Percentiles rank a stretch among this genome's conserved stretches.
Conservation (phyloP, 2,888 invertebrate species). For the Brachypterus glaber region DNA sequence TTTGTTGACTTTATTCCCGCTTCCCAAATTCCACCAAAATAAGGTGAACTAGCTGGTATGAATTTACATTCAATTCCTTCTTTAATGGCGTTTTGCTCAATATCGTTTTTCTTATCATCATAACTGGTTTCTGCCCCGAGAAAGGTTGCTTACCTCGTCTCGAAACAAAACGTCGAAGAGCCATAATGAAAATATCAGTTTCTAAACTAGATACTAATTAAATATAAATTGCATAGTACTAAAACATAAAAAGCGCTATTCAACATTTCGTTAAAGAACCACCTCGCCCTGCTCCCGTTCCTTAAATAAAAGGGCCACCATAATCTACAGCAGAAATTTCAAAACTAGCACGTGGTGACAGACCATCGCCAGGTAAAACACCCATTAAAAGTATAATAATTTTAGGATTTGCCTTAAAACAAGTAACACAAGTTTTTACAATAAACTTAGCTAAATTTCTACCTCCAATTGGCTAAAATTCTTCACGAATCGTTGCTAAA, state of each 20-base stretch:
- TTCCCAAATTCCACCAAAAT: slow-evolving; percentile 15
- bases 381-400: slow-evolving; percentile 11
- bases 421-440: slow-evolving; percentile 1
- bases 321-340: slow-evolving; percentile 9
- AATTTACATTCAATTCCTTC: slow-evolving; percentile 14
- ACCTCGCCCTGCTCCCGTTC: slow-evolving; percentile 5
- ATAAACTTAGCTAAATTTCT: slow-evolving; percentile 1
- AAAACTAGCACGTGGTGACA: slow-evolving; percentile 10
- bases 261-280: slow-evolving; percentile 1
- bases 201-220: slow-evolving; percentile 3
- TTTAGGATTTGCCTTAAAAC: slow-evolving; percentile 3
- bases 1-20: slow-evolving; percentile 15
- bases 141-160: no score
- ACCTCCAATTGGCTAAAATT: slow-evolving; percentile 2
- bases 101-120: no score
- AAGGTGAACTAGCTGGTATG: slow-evolving; percentile 13
- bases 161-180: no score
- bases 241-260: slow-evolving; percentile 2
- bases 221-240: slow-evolving; percentile 1
- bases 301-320: slow-evolving; percentile 11
- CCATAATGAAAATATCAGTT: neutral
- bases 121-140: no score
- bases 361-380: slow-evolving; percentile 9
- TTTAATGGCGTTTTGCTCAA: neutral
- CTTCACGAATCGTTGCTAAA: neutral